Conservation (phyloP, 2,888 invertebrate genomes). For the Idaea aversata region DNA sequence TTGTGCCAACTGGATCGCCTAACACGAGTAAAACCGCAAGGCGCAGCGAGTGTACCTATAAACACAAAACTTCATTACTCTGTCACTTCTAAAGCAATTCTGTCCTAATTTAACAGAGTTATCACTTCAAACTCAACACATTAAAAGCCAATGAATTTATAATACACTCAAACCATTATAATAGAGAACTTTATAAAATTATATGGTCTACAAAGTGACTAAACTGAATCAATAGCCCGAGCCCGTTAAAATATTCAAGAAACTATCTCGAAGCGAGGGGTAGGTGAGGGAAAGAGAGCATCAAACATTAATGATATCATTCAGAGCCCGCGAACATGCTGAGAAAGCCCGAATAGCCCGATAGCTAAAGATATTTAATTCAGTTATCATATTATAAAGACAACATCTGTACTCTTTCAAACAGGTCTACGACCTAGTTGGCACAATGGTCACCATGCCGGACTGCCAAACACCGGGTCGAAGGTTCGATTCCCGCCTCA, state of each 20-base stretch:
- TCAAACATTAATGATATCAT: conserved; percentile 73
- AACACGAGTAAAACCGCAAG: no score
- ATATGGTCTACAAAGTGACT: not conserved
- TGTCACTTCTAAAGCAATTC: no score
- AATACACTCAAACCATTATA: not conserved
- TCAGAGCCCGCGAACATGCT: conserved; percentile 69
- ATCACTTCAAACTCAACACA: no score
- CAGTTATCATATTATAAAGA: not conserved
- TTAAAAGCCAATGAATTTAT: no score
- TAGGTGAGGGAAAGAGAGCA: conserved; percentile 53
- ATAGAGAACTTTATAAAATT: not conserved
- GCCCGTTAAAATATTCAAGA: conserved; percentile 54
- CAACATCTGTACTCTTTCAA: not conserved
- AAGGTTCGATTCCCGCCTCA: no score
- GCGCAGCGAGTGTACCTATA: no score
- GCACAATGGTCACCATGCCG: no score
- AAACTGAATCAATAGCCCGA: conserved; percentile 48
- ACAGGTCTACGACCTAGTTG: no score
- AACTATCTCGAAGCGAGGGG: conserved; percentile 44
- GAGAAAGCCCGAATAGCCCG: conserved; percentile 44
- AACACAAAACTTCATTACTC: no score
- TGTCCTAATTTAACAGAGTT: no score
- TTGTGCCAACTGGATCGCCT: no score
- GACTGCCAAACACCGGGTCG: no score
- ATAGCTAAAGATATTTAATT: not conserved